Conservation (phyloP, 1,140 invertebrate species). For the Lordiphosa mommai region DNA sequence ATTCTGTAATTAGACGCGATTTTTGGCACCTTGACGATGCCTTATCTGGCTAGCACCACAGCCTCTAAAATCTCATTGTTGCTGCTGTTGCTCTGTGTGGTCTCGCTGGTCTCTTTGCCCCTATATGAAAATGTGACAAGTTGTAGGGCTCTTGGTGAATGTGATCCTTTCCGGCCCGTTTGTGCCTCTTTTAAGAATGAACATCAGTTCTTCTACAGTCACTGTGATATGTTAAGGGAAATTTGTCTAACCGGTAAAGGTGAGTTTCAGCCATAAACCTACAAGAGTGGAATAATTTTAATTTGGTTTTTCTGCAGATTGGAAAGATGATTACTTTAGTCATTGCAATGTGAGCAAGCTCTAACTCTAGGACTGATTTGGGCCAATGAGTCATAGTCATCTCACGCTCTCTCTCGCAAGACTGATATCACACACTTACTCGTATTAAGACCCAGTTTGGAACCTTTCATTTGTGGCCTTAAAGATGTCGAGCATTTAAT, state of each 20-base stretch:
- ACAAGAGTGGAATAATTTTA: not conserved
- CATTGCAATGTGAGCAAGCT: conserved; percentile 67
- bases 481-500: no score
- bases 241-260: conserved; percentile 68
- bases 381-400: no score
- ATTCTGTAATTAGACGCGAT: not conserved
- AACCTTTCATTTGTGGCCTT: no score
- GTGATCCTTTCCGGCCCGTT: conserved; percentile 61
- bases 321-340: conserved; percentile 61
- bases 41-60: conserved; percentile 1
- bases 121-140: conserved; percentile 19
- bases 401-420: no score
- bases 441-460: no score
- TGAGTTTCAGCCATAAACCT: conserved; percentile 8
- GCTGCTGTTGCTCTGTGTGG: conserved; percentile 33
- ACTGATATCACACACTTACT: no score
- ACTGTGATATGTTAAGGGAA: conserved; percentile 71
- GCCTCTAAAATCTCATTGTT: conserved; percentile 19
- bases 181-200: conserved; percentile 51
- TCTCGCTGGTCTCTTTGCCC: conserved; percentile 38
- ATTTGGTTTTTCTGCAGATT: conserved; percentile 42
- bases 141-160: conserved; percentile 43
- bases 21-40: not conserved
- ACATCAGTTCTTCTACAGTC: conserved; percentile 76
- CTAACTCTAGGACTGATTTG: conserved; percentile 5